Percentiles rank a stretch among this genome's conserved stretches.
phyloP scores from a whole-genome alignment of 2,113 vertebrate species.

The Pycnonotus jocosus region DNA sequence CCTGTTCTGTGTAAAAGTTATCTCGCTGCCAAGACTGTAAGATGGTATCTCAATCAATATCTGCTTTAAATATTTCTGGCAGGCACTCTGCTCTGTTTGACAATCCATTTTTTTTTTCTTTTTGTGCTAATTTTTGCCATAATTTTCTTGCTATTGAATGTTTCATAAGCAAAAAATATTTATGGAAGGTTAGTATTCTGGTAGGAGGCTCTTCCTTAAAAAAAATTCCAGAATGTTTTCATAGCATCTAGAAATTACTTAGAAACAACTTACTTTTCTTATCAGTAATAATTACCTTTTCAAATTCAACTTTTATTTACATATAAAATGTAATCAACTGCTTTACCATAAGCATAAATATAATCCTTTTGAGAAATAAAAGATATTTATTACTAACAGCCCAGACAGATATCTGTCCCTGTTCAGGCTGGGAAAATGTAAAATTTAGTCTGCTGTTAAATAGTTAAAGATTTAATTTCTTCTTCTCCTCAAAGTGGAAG shows the following conservation, averaged over 20 bases:
- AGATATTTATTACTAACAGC: background rate
- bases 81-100: background rate
- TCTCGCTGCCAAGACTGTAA: constrained; percentile 5
- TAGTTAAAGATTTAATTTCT: background rate
- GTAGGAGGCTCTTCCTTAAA: background rate
- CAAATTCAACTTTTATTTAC: background rate
- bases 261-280: background rate
- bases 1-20: background rate
- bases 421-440: background rate
- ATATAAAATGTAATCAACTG: background rate
- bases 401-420: background rate
- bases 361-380: background rate
- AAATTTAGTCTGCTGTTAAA: background rate
- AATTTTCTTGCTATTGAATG: background rate
- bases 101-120: background rate
- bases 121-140: background rate
- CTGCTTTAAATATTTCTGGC: constrained; percentile 42
- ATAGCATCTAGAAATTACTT: background rate
- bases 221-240: background rate
- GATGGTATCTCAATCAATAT: constrained; percentile 41
- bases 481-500: background rate
- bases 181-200: background rate
- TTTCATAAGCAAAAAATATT: background rate
- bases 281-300: background rate
- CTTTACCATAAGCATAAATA: background rate